These are phyloP conservation scores for Oncopodura yosiiana DNA, from an alignment of 1,140 invertebrate species.

Conservation along the genomic window DNA sequence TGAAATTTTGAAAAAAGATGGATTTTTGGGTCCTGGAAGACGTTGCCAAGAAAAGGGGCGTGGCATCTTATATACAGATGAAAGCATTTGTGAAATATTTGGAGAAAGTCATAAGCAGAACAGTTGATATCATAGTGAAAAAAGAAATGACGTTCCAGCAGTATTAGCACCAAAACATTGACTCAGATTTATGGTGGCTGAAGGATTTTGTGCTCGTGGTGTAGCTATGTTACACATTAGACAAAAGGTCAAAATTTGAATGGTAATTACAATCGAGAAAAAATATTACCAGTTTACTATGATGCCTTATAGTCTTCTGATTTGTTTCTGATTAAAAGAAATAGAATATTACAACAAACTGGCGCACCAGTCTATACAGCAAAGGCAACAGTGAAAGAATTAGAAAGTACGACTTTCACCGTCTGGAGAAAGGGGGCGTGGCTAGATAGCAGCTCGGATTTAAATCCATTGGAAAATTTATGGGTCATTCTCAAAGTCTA, in stretches of 20 bases:
- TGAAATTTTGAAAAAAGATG: conserved; percentile 68
- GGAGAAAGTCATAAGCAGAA: no score
- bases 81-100: no score
- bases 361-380: background rate
- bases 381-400: background rate
- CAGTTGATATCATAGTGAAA: background rate
- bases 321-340: background rate
- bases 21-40: no score
- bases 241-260: background rate
- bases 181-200: background rate
- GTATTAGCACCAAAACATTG: background rate
- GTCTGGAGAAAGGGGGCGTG: background rate
- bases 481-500: background rate
- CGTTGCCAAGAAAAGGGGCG: no score
- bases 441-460: background rate
- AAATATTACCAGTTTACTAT: background rate
- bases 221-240: background rate
- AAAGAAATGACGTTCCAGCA: background rate
- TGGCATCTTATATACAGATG: no score
- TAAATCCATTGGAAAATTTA: conserved; percentile 1
- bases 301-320: background rate
- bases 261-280: background rate
- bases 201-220: background rate
- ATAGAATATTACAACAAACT: background rate
- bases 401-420: background rate